phyloP scores from a whole-genome alignment of 2,888 invertebrate species.

The Lamellibrachia satsuma region DNA sequence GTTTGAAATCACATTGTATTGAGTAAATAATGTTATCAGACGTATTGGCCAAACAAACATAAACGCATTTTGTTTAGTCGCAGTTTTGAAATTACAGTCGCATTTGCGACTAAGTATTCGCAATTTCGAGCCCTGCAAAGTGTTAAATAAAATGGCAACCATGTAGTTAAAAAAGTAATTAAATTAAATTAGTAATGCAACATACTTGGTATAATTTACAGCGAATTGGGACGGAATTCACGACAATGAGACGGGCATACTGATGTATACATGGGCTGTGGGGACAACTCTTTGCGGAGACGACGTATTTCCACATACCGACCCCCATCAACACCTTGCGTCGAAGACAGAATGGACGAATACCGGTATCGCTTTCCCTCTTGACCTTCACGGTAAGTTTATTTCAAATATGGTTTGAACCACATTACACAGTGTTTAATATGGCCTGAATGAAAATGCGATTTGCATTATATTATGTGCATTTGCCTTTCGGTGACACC shows the following conservation, averaged over 20 bases:
- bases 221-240: slow-evolving; percentile 55
- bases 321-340: slow-evolving; percentile 50
- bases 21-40: too few relatives aligned
- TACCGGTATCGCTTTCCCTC: slow-evolving; percentile 38
- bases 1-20: too few relatives aligned
- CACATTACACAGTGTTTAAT: background rate
- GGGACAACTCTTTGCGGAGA: slow-evolving; percentile 44
- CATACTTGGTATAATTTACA: slow-evolving; percentile 23
- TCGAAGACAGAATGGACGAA: slow-evolving; percentile 49
- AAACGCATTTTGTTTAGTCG: too few relatives aligned
- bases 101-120: too few relatives aligned
- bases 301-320: slow-evolving; percentile 45
- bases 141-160: too few relatives aligned
- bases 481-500: too few relatives aligned
- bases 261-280: slow-evolving; percentile 45
- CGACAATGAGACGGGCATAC: slow-evolving; percentile 52
- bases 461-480: background rate
- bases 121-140: too few relatives aligned
- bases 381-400: slow-evolving; percentile 3
- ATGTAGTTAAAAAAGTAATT: too few relatives aligned
- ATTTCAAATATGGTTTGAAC: background rate
- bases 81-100: too few relatives aligned
- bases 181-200: too few relatives aligned
- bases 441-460: background rate
- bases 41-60: too few relatives aligned